A percentile compares a stretch with the other conserved stretches of the same genome.
phyloP scores from a whole-genome alignment of 2,888 invertebrate species.

The Caenorhabditis macrosperma region DNA sequence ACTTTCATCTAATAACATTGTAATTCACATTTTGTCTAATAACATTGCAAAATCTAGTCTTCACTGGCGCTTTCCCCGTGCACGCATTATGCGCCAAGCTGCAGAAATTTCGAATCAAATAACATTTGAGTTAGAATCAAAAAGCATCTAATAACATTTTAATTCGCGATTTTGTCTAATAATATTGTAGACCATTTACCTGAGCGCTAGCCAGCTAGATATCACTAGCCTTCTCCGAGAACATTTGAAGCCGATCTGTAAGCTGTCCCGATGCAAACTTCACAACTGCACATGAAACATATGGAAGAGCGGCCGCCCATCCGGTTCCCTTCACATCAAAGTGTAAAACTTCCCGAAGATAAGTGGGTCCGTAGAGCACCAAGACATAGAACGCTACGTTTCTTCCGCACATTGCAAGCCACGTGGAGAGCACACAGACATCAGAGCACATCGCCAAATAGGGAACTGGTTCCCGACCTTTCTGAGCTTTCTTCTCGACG shows the following conservation, averaged over 20 bases:
- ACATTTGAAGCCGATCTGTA: slow-evolving; percentile 58
- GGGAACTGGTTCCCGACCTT: slow-evolving; percentile 51
- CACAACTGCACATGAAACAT: slow-evolving; percentile 57
- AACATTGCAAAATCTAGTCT: no score
- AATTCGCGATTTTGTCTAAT: no score
- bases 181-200: no score
- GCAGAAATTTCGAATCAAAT: no score
- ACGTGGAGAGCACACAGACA: slow-evolving; percentile 41
- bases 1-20: no score
- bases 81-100: no score
- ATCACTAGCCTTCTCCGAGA: slow-evolving; percentile 59
- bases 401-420: slow-evolving; percentile 55
- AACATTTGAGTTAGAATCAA: no score
- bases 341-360: slow-evolving; percentile 62
- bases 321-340: slow-evolving; percentile 66
- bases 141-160: no score
- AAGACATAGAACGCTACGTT: slow-evolving; percentile 67
- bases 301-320: slow-evolving; percentile 66
- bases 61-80: no score
- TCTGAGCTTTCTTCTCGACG: slow-evolving; percentile 31
- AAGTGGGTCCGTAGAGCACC: slow-evolving; percentile 65
- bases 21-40: no score
- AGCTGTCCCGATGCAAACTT: slow-evolving; percentile 66
- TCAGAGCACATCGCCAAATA: slow-evolving; percentile 55
- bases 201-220: no score